Evolutionary conservation across 2,113 vertebrate species (phyloP), one percentile per base, ranked within the genome.

Genomic region (Hippopotamus amphibius): DNA sequence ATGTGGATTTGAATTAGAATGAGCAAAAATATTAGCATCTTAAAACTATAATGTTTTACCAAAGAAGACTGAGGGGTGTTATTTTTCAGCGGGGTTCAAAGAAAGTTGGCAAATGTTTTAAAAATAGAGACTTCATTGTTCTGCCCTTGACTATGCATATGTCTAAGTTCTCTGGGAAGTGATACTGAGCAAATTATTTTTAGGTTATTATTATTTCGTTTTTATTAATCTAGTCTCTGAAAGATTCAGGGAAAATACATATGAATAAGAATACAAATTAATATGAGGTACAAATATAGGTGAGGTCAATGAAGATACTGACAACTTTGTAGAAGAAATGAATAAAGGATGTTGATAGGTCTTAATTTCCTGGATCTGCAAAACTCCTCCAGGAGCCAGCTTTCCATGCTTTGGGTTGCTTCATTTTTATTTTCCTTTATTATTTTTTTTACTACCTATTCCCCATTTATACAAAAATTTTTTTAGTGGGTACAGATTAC

Each of bases 401-500:
- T 92, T 96, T 74, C 33, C 57, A 16, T 79, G n/a, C 17, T 61
- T 76, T 59, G 59, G 15, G 3, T 57, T 93, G 66, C 46, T 72
- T 90, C 22, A 14, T 46, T 95, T 76, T 57, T 59, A 24, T n/a
- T 91, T 89, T 17, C 17, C 21, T 85, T 65, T 37, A 16, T 28
- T 57, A 22, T 59, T 69, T 16, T 65, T 59, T 89, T 50, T 46
- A 55, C 71, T 95, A 61, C 68, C 53, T 93, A n/a, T 74, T 88
- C 53, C 33, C 61, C 41, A 63, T 61, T 91, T 90, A 69, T 46
- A 88, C 22, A 95, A 66, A 95, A 90, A 82, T 71, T 53, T 93
- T 95, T 96, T 93, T 37, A 97, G 88, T 95, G 93, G 93, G 28
- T 80, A 74, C 68, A 95, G 83, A 93, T 95, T 92, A 96, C 57